These are phyloP conservation scores for Ceyx margarethae DNA, from an alignment of 2,113 vertebrate genomes.

Conservation along the genomic window DNA sequence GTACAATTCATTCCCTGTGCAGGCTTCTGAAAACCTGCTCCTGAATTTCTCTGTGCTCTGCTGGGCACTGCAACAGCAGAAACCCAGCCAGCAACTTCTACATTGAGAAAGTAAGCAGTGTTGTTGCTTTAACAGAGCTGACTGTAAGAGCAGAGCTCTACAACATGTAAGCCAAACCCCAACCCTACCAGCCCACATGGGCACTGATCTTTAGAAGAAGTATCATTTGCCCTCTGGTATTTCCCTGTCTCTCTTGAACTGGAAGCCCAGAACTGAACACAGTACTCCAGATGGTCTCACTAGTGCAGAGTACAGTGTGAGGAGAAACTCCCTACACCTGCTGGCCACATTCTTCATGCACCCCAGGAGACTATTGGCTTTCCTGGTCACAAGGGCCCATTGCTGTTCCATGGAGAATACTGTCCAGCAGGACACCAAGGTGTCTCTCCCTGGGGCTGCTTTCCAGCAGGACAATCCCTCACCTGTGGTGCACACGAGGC, in stretches of 20 bases:
- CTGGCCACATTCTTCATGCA: too few species aligned
- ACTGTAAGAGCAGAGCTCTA: neutral
- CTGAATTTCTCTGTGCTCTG: neutral
- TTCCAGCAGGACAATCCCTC: too few species aligned
- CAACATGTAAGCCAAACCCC: neutral
- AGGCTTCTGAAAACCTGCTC: neutral
- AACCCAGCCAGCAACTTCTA: neutral
- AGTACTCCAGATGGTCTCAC: too few species aligned
- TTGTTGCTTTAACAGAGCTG: neutral
- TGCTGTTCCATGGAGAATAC: too few species aligned
- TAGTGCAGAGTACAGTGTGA: too few species aligned
- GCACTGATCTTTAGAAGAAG: neutral
- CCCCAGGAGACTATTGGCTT: too few species aligned
- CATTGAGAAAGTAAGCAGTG: neutral
- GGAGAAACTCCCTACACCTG: too few species aligned
- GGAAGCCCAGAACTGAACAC: too few species aligned
- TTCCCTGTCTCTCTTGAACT: too few species aligned
- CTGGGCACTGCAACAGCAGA: neutral
- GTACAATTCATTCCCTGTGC: neutral
- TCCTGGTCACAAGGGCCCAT: too few species aligned
- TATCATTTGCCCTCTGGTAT: neutral
- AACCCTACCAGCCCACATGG: neutral
- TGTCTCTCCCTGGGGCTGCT: too few species aligned
- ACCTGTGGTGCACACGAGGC: neutral
- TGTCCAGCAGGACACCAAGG: too few species aligned